Evolutionary conservation across 2,113 vertebrate genomes (phyloP).

Genomic region (Phyllostomus discolor): DNA sequence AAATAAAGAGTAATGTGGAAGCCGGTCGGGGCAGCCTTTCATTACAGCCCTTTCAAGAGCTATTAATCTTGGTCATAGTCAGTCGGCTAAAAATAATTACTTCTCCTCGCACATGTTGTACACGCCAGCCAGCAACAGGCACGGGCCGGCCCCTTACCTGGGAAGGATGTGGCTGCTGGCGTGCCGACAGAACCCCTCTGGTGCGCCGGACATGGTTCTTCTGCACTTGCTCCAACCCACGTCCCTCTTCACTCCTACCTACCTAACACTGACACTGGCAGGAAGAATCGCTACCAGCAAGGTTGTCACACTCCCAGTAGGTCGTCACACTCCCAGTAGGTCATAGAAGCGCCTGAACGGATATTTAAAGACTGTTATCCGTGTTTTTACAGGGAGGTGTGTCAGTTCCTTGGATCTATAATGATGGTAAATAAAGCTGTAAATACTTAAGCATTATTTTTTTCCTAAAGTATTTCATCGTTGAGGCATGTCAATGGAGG

Average conservation of each 20-base stretch:
- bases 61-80: constrained; percentile 94
- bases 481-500: neutral
- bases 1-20: constrained; percentile 93
- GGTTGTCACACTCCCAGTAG: neutral
- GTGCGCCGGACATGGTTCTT: neutral
- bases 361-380: neutral
- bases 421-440: neutral
- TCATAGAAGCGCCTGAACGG: neutral
- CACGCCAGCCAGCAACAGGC: constrained; percentile 85
- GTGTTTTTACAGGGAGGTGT: neutral
- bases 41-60: constrained; percentile 94
- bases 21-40: constrained; percentile 91
- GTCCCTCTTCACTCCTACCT: neutral
- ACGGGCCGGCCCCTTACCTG: constrained; percentile 77
- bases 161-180: neutral
- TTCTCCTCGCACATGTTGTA: constrained; percentile 88
- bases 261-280: neutral
- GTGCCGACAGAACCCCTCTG: neutral
- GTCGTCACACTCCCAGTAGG: too few species aligned
- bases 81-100: constrained; percentile 92
- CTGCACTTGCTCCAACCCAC: neutral
- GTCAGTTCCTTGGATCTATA: neutral
- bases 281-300: neutral
- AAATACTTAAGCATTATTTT: neutral
- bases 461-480: neutral